Base-by-base conservation (phyloP, 2,888 invertebrate species). In the Acleris emargana region DNA sequence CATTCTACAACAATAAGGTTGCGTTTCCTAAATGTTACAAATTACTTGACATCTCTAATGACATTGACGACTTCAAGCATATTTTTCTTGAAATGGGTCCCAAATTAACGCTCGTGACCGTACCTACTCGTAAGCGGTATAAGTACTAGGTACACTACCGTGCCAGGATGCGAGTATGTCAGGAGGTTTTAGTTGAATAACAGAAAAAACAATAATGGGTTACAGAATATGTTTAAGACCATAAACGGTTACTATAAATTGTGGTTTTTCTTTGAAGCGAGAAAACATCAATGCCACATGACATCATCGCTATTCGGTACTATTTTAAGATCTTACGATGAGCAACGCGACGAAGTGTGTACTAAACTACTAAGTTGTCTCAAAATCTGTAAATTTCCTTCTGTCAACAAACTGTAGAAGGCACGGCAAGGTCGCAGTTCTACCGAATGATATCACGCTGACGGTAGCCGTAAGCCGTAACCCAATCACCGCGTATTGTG, bases 341-440 rank as follows among this genome's bases (percentile, higher is more conserved):
- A 59, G 43, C 50, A 49, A 54, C 32, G 45, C 47, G 22, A 47
- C 49, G 50, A 13, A 45, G 28, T 54, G 54, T 55, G 54, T 38
- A 38, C 38, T 32, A 32, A 32, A 32, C 32, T 32, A 32, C 32
- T 38, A 38, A 38, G 38, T 55, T 64, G 60, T 61, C 60, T 61
- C 22, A 47, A 61, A 61, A 57, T 61, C 51, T 66, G 61, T 61
- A 57, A 61, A 61, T 55, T 66, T 55, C 25, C 47, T 55, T 66
- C 55, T 55, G 66, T 66, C 60, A 57, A 57, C 66, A 66, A 52
- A 54, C 11, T 60, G 49, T 61, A 57, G 57, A 81, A 82, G 86
- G 85, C 73, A 79, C 74, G 84, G 77, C 86, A 84, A 87, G 86
- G 87, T 78, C 83, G 50, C 42, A 76, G 63, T 17, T 68, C 75